Evolutionary conservation across 2,113 vertebrate species (phyloP).

Genomic region (Xyrauchen texanus): DNA sequence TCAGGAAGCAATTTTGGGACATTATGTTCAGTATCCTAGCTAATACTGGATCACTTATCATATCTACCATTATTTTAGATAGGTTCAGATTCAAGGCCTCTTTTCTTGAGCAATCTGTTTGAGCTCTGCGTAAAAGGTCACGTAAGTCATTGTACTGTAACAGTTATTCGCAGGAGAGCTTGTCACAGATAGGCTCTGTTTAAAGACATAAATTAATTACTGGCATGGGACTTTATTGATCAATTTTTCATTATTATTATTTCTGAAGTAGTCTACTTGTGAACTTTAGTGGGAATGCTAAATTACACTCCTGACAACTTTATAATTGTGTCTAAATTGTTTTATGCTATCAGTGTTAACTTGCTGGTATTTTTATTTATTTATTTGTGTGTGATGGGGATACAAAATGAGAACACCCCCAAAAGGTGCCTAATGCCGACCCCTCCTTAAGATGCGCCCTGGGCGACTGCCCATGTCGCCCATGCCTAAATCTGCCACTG

Average conservation of each 20-base stretch:
- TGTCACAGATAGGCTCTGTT: too few species aligned
- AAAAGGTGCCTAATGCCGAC: too few species aligned
- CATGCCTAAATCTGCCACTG: too few species aligned
- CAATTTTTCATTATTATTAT: not conserved
- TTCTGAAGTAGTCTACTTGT: not conserved
- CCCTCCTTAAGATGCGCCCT: too few species aligned
- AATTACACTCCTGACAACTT: too few species aligned
- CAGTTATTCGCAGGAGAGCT: not conserved
- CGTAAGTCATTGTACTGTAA: not conserved
- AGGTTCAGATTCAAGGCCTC: not conserved
- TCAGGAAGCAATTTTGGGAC: not conserved
- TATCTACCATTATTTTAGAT: conserved; percentile 3
- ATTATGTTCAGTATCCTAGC: not conserved
- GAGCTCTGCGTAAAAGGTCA: not conserved
- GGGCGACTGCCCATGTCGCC: too few species aligned
- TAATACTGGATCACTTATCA: conserved; percentile 9
- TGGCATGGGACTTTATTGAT: not conserved
- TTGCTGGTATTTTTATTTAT: too few species aligned
- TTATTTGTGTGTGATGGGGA: too few species aligned
- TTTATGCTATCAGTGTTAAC: too few species aligned
- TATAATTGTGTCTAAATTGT: too few species aligned
- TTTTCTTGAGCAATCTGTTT: not conserved
- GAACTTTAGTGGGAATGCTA: not conserved
- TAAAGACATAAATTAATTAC: not conserved
- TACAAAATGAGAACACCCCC: too few species aligned